Base-by-base conservation (phyloP, 2,113 vertebrate species). In the Tyto alba region DNA sequence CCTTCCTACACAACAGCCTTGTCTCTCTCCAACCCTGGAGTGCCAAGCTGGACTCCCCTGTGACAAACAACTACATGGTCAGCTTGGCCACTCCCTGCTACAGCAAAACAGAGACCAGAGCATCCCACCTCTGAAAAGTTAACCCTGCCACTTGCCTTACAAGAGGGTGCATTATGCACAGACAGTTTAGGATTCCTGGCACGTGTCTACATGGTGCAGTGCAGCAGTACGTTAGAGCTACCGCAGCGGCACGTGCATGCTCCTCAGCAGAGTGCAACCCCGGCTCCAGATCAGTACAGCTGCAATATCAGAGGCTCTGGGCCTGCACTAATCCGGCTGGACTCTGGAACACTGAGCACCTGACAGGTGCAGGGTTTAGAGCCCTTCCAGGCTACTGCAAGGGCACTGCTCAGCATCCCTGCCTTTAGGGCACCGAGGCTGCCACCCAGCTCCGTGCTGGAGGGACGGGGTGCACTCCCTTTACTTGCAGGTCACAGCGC, bases 171-270 rank as follows among this genome's bases (percentile, higher is more conserved):
- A 5, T 10, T 6, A 22, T 4, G 25, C 40, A 23, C 23, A 41
- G 21, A 12, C 45, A 7, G 66, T 11, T 47, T n/a, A 29, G 38
- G 71, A 32, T 26, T 34, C 67, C 67, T 17, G 43, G 43, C 3
- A 1, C 2, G 11, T 8, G 25, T 15, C 50, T 13, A 7, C 12
- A 1, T 2, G 27, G 29, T 13, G 30, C 47, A 25, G 43, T 14
- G 50, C 8, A 48, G n/a, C 10, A 6, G 41, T 1, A 9, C 0
- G 10, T 5, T 19, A 52, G 25, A 57, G 43, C 60, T 50, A 41
- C 77, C 7, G 50, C 50, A 19, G 30, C 3, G 57, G 8, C 43
- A 22, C 1, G 14, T 9, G 17, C 38, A 45, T n/a, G 40, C 57
- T 18, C 47, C 34, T 32, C 2, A n/a, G 6, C 56, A 30, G 67